Percentiles rank a stretch among this genome's conserved stretches.
These are phyloP conservation scores for Pteromalus puparum DNA, from an alignment of 1,140 invertebrate species.

Conservation along the genomic window DNA sequence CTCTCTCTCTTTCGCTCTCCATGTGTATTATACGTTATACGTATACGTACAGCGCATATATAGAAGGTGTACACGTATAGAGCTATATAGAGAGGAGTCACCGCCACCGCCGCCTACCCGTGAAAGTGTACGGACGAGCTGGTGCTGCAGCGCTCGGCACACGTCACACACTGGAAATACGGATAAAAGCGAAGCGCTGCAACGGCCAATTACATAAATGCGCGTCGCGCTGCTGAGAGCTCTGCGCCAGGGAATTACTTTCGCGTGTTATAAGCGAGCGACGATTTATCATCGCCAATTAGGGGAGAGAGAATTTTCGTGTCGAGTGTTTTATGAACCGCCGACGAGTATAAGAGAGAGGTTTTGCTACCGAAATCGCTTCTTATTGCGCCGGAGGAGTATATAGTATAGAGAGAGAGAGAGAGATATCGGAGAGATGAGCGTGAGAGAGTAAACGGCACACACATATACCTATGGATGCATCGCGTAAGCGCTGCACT, in stretches of 20 bases:
- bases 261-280: slow-evolving; percentile 18
- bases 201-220: slow-evolving; percentile 51
- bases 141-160: slow-evolving; percentile 10
- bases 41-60: background rate
- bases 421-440: background rate
- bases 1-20: background rate
- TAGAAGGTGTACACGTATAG: background rate
- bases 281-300: slow-evolving; percentile 44
- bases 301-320: background rate
- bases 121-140: slow-evolving; percentile 44
- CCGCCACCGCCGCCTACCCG: slow-evolving; percentile 51
- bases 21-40: background rate
- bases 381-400: no score
- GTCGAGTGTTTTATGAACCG: background rate
- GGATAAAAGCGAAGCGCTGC: slow-evolving; percentile 18
- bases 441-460: background rate
- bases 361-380: background rate
- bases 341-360: background rate
- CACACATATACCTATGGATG: no score
- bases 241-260: slow-evolving; percentile 37
- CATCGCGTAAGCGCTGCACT: background rate
- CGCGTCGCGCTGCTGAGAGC: background rate
- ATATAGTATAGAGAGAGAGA: no score
- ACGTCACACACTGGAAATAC: slow-evolving; percentile 45
- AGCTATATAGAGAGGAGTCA: slow-evolving; percentile 20